phyloP scores from a whole-genome alignment of 2,888 invertebrate species.

The Phortica okadai region DNA sequence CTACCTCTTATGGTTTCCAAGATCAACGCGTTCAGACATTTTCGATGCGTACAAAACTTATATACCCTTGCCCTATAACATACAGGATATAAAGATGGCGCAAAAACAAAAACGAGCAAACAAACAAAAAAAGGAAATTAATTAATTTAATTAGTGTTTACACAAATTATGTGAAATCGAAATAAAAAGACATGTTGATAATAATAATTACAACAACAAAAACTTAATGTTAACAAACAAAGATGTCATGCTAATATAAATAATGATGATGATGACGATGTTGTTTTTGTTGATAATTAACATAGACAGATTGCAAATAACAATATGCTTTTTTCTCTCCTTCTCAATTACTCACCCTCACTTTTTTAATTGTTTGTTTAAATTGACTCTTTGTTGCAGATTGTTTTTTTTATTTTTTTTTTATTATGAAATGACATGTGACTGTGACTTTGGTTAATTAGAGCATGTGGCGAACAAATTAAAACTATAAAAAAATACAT shows the following conservation, averaged over 20 bases:
- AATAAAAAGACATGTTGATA: conserved; percentile 15
- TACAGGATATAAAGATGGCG: no score
- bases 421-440: no score
- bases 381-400: not conserved
- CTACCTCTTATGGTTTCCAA: no score
- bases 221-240: not conserved
- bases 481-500: no score
- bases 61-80: no score
- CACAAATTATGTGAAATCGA: conserved; percentile 23
- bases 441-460: no score
- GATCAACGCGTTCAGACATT: no score
- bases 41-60: no score
- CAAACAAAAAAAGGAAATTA: conserved; percentile 15
- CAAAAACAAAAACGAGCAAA: not conserved
- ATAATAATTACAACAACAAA: not conserved
- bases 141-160: conserved; percentile 23
- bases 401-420: not conserved
- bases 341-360: not conserved
- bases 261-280: not conserved
- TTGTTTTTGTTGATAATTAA: not conserved
- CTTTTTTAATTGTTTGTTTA: not conserved
- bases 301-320: not conserved
- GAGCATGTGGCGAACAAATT: no score
- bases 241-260: not conserved
- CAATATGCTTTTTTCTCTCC: not conserved